Percentiles rank a stretch among this genome's conserved stretches.
These are phyloP conservation scores for Crotophaga sulcirostris DNA, from an alignment of 2,113 vertebrate species.

Conservation along the genomic window DNA sequence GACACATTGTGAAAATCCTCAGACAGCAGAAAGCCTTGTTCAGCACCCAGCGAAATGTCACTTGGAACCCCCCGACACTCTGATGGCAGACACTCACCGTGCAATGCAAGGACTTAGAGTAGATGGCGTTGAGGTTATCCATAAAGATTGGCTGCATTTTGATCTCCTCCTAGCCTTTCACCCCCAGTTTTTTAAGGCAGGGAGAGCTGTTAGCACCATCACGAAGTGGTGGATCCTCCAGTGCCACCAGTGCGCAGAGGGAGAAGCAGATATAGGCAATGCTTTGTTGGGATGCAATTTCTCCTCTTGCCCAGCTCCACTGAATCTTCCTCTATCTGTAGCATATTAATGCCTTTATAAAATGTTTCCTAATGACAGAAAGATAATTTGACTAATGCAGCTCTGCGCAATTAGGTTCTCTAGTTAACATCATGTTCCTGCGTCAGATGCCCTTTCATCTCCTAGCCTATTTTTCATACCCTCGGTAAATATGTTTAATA, in stretches of 20 bases:
- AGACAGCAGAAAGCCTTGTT: neutral
- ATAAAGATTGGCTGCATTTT: neutral
- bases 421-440: slow-evolving; percentile 59
- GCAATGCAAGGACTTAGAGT: fast-evolving
- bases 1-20: neutral
- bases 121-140: fast-evolving
- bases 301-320: neutral
- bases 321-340: neutral
- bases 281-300: neutral
- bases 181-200: neutral
- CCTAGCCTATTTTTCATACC: slow-evolving; percentile 64
- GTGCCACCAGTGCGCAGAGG: fast-evolving
- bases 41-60: neutral
- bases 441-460: slow-evolving; percentile 53
- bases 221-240: neutral
- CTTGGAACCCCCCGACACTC: neutral
- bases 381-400: slow-evolving; percentile 67
- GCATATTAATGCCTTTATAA: slow-evolving; percentile 49
- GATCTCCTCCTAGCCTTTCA: neutral
- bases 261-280: neutral
- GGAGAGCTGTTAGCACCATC: neutral
- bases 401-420: slow-evolving; percentile 53
- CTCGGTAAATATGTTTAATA: slow-evolving; percentile 77
- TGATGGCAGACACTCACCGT: neutral
- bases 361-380: slow-evolving; percentile 44